Conservation (phyloP, 2,113 vertebrate genomes). For the Psophia crepitans region DNA sequence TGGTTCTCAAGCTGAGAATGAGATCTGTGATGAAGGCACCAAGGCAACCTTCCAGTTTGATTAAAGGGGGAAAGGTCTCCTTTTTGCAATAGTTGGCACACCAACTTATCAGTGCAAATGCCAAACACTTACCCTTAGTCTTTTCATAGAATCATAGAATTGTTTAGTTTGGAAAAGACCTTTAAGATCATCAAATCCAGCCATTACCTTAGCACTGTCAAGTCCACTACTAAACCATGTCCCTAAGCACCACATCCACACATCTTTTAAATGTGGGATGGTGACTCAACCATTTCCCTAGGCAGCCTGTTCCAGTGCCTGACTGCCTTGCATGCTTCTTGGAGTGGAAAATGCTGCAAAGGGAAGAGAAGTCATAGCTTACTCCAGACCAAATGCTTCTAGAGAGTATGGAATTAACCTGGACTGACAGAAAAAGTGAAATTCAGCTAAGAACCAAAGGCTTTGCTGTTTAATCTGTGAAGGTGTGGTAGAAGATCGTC, state of each 20-base stretch:
- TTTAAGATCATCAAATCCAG: too few species aligned
- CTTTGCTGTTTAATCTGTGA: neutral
- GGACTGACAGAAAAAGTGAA: neutral
- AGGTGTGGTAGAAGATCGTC: neutral
- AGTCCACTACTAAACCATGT: too few species aligned
- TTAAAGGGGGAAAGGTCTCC: neutral
- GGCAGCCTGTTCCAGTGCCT: too few species aligned
- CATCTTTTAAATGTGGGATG: too few species aligned
- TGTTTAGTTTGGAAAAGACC: too few species aligned
- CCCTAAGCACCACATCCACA: too few species aligned
- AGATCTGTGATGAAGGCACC: neutral
- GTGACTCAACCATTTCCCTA: too few species aligned
- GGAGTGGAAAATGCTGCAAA: neutral
- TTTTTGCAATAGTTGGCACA: neutral
- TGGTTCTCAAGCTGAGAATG: neutral
- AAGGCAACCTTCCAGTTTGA: neutral
- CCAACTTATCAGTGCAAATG: neutral
- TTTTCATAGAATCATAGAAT: too few species aligned
- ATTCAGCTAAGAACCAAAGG: neutral
- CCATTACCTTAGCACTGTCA: too few species aligned
- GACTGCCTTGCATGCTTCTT: neutral
- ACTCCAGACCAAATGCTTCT: neutral
- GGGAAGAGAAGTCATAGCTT: neutral
- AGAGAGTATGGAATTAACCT: neutral
- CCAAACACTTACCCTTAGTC: neutral